These are phyloP conservation scores for Chrysaora quinquecirrha DNA, from an alignment of 30 jellyfish, hydroid and myxozoan species.

Conservation along the genomic window DNA sequence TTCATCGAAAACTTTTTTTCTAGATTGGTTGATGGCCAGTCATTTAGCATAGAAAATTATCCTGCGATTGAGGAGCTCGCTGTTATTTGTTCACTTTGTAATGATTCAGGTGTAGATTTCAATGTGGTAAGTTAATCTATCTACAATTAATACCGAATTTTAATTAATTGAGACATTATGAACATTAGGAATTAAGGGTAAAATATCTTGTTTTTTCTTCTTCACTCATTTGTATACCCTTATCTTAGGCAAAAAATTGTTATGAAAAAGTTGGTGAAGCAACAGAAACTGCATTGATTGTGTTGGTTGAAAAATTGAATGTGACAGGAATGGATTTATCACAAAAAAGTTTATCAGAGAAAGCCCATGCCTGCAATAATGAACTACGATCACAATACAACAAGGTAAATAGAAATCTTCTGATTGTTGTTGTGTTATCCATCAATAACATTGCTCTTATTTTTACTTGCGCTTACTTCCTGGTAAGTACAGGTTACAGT, in stretches of 20 bases:
- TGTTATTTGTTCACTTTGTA: conserved; percentile 82
- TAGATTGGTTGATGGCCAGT: conserved; percentile 71
- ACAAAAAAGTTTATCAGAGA: conserved; percentile 3
- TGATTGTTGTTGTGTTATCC: too few species aligned
- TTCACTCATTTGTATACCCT: not conserved
- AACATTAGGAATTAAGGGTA: too few species aligned
- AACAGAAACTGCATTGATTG: conserved; percentile 94
- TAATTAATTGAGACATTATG: not conserved
- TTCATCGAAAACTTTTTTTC: too few species aligned
- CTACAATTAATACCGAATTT: not conserved
- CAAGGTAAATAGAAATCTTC: too few species aligned
- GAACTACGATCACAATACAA: conserved; percentile 56
- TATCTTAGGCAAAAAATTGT: conserved; percentile 65
- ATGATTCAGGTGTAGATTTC: conserved; percentile 91
- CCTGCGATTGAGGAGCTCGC: conserved; percentile 78
- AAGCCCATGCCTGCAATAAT: conserved; percentile 68
- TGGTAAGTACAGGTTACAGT: too few species aligned
- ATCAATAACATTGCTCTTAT: too few species aligned
- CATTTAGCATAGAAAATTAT: conserved; percentile 9
- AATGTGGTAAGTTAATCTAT: conserved; percentile 60
- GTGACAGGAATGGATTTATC: conserved; percentile 64
- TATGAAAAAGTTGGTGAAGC: conserved; percentile 98
- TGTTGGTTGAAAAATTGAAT: conserved; percentile 79
- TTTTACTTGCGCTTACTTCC: too few species aligned
- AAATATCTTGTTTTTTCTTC: not conserved